Evolutionary conservation across 2,888 invertebrate species (phyloP), one percentile per base, ranked within the genome.

Genomic region (Osedax frankpressi): DNA sequence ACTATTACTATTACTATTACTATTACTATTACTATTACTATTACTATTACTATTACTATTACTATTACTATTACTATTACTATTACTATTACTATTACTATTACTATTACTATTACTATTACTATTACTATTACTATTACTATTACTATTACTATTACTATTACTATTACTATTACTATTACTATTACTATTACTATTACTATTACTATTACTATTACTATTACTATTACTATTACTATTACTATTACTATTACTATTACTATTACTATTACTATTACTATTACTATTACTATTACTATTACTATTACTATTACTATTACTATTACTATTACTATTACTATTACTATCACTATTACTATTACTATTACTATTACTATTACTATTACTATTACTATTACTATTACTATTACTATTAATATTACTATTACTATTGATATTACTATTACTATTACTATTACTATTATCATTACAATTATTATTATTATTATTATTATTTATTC

Each of bases 371-470:
- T 19, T 44, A 44, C 44, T 44, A 44, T 19, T 44, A 44, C 44
- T 44, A 44, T 19, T 44, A 44, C 44, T 44, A 44, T 19, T 44
- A 44, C 44, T 44, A 44, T 19, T 44, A 44, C 44, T 44, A 44
- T 75, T 79, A 79, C n/a, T n/a, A n/a, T n/a, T 14, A 59, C 19
- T 19, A 19, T 59, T 14, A 59, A 19, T 14, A 59, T 59, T 14
- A 59, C 19, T 14, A 59, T 19, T 14, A 59, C 19, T 14, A 59
- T 59, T 14, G 19, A 19, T 19, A 59, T 59, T 59, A 59, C 19
- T 59, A 19, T 19, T 59, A 19, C 14, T 59, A 19, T 19, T 59
- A 19, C 14, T 59, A 19, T 19, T 59, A 19, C 14, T 59, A 19
- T 19, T 59, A 19, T 19, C 19, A 19, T 19, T 59, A 19, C 14